These are phyloP conservation scores for Diabrotica balteata DNA, from an alignment of 2,888 invertebrate species.

Conservation along the genomic window DNA sequence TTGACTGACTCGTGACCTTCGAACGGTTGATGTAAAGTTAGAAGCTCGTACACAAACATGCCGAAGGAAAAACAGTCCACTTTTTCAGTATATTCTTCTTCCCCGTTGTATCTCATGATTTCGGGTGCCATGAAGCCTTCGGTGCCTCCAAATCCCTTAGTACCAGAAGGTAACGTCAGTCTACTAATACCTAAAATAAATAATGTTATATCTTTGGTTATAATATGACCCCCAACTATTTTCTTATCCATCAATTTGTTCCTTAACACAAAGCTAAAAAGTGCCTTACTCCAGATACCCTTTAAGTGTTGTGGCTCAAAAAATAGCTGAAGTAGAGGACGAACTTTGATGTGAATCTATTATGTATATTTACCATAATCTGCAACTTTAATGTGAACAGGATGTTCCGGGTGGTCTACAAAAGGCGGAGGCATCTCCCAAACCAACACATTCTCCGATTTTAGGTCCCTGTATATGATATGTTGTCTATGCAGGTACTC, in stretches of 20 bases:
- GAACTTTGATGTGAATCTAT: too few relatives aligned
- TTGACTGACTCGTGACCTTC: slow-evolving; percentile 97
- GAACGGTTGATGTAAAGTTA: slow-evolving; percentile 92
- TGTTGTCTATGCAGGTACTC: slow-evolving; percentile 93
- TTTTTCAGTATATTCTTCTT: slow-evolving; percentile 98
- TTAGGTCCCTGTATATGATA: slow-evolving; percentile 91
- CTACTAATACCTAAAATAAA: slow-evolving; percentile 77
- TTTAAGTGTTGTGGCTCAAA: too few relatives aligned
- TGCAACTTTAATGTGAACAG: slow-evolving; percentile 90
- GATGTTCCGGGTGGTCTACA: slow-evolving; percentile 70
- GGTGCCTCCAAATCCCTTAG: slow-evolving; percentile 98
- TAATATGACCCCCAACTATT: too few relatives aligned
- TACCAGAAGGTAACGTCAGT: slow-evolving; percentile 85
- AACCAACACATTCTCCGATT: slow-evolving; percentile 98
- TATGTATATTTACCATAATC: slow-evolving; percentile 77
- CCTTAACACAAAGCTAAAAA: too few relatives aligned
- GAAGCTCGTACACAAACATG: slow-evolving; percentile 96
- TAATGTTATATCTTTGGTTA: too few relatives aligned
- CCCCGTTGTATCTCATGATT: slow-evolving; percentile 97
- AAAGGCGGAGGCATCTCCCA: slow-evolving; percentile 92
- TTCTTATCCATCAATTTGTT: too few relatives aligned
- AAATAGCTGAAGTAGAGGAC: slow-evolving; percentile 4
- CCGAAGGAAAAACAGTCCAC: slow-evolving; percentile 99
- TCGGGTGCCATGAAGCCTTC: slow-evolving; percentile 99
- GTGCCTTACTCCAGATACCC: too few relatives aligned